Base-by-base conservation (phyloP, 2,113 vertebrate genomes). In the Istiophorus platypterus region DNA sequence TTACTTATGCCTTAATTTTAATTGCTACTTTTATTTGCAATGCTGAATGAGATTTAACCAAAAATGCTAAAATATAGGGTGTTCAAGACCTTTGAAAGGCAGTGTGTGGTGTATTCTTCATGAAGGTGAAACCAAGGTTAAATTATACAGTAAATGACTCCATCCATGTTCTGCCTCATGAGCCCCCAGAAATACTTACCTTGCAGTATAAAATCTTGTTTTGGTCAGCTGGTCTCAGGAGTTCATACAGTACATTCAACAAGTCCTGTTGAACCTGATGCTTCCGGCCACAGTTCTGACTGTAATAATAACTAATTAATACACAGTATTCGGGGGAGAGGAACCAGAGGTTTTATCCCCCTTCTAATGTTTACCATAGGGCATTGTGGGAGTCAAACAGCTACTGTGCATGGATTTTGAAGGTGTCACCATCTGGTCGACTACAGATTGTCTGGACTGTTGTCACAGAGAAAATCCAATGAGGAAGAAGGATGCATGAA, bases 121-220 rank as follows among this genome's bases (percentile, higher is more conserved):
- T 71, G 29, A 78, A 75, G 59, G 51, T 76, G 51, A 89, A 85
- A 64, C 81, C 57, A 72, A 63, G n/a, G 27, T 75, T 22, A 81
- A 79, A 65, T 62, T 13, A 81, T 24, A 34, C 31, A 34, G 31
- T 34, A 64, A 81, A 88, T 13, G 11, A 61, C 37, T 57, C 9
- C 42, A 57, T 62, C 47, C 29, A 39, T 51, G 24, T 75, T 77
- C 73, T 73, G 59, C 69, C 52, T 52, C 56, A 65, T 45, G 65
- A 68, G 49, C 75, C 83, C 64, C 67, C 72, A 71, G 82, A 92
- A 88, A 92, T 88, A 85, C 83, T 85, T 81, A 85, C 65, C 71
- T 79, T 80, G 71, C 47, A 24, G 80, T 91, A 91, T 69, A 87
- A 91, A 91, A 89, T 39, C 34, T 64, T 63, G 52, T 76, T 67